Evolutionary conservation across 2,888 invertebrate genomes (phyloP).

Genomic region (Eubasilissa splendida): DNA sequence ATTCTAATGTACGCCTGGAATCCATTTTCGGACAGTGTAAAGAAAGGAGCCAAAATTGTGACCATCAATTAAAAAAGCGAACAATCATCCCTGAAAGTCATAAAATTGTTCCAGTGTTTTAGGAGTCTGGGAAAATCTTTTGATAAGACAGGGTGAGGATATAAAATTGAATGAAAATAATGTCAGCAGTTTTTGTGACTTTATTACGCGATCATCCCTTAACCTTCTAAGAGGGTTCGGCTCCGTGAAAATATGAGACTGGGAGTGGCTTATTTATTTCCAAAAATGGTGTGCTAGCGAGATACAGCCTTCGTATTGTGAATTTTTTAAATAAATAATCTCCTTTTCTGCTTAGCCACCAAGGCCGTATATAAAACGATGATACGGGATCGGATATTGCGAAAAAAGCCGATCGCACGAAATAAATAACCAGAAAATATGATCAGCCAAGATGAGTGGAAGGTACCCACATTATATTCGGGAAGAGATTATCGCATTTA

Average conservation of each 20-base stretch:
- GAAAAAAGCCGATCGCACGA: slow-evolving; percentile 15
- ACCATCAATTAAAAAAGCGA: slow-evolving; percentile 30
- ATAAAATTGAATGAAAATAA: slow-evolving; percentile 44
- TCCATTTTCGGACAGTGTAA: neutral
- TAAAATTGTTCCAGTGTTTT: slow-evolving; percentile 10
- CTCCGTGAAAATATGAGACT: slow-evolving; percentile 1
- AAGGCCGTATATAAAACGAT: neutral
- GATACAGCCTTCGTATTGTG: slow-evolving; percentile 23
- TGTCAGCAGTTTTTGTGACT: slow-evolving; percentile 51
- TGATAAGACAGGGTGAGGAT: slow-evolving; percentile 13
- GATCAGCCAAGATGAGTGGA: neutral
- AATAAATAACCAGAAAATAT: slow-evolving; percentile 35
- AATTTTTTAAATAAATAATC: slow-evolving; percentile 35
- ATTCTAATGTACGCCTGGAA: slow-evolving; percentile 12
- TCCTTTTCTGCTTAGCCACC: slow-evolving; percentile 25
- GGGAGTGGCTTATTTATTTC: slow-evolving; percentile 34
- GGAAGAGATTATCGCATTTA: slow-evolving; percentile 17
- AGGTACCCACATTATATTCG: neutral
- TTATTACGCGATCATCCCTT: slow-evolving; percentile 44
- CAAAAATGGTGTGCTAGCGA: slow-evolving; percentile 22
- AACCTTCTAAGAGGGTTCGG: slow-evolving; percentile 31
- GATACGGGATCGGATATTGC: slow-evolving; percentile 31
- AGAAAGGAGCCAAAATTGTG: neutral
- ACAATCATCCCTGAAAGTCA: slow-evolving; percentile 22
- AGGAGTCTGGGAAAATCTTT: neutral